Evolutionary conservation across 92 coral and sea anemone species (phyloP).

Genomic region (Micromussa lordhowensis): DNA sequence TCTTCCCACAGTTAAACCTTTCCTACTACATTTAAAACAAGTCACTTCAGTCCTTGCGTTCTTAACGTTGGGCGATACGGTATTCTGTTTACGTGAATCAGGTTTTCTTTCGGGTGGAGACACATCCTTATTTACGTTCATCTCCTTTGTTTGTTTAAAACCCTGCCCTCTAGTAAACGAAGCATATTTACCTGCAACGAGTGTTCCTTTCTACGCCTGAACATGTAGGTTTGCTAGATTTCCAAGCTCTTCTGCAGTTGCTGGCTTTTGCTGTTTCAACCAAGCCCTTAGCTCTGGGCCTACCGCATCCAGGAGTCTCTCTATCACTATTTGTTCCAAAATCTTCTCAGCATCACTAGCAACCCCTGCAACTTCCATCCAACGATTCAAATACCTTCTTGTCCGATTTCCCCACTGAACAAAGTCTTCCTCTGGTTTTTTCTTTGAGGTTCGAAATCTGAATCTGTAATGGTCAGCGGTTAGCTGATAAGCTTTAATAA

Average conservation of each 20-base stretch:
- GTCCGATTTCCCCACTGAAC: slow-evolving; percentile 71
- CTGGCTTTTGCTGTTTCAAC: slow-evolving; percentile 59
- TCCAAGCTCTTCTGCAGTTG: slow-evolving; percentile 57
- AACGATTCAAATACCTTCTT: slow-evolving; percentile 55
- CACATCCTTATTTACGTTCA: neutral
- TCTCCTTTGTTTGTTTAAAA: neutral
- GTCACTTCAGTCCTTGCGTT: no score
- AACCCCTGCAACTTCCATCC: slow-evolving; percentile 66
- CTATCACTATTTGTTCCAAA: slow-evolving; percentile 42
- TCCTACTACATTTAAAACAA: no score
- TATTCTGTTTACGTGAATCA: no score
- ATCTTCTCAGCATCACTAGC: slow-evolving; percentile 37
- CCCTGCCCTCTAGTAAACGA: neutral
- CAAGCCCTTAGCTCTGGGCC: slow-evolving; percentile 65
- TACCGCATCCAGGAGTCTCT: slow-evolving; percentile 56
- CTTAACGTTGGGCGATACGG: no score
- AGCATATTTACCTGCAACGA: slow-evolving; percentile 57
- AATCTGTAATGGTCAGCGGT: slow-evolving; percentile 44
- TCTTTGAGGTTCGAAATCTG: slow-evolving; percentile 58
- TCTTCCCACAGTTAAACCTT: no score
- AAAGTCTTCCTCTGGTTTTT: slow-evolving; percentile 64
- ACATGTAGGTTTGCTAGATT: slow-evolving; percentile 51
- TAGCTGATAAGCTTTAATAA: slow-evolving; percentile 43
- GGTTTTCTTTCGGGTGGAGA: no score
- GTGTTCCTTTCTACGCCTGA: slow-evolving; percentile 59